Evolutionary conservation across 2,113 vertebrate species (phyloP), one percentile per base, ranked within the genome.

Genomic region (Crotalus tigris): DNA sequence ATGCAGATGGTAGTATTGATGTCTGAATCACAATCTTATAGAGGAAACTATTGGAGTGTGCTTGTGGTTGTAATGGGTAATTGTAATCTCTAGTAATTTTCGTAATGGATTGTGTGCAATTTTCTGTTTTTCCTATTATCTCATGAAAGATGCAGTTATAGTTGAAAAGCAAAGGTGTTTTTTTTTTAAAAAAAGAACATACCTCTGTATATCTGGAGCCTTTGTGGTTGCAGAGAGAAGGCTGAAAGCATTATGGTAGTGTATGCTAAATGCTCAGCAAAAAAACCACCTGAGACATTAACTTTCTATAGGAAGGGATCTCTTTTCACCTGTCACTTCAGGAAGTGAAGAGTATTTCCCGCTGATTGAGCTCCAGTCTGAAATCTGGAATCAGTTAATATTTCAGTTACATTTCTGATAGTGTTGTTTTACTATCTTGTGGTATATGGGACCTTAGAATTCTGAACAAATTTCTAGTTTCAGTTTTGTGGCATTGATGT

Each of bases 81-180:
- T 33, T 87, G 75, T 57, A 87, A 64, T 92, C 64, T 92, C 81
- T 54, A 89, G 39, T 93, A 51, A 75, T 94, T 92, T 95, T 90
- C 44, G 87, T 91, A 89, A 92, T 90, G 54, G 93, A 93, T 90
- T 93, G 92, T 93, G 94, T 94, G 88, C 58, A 92, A 93, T 95
- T 96, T 92, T 75, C 89, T 93, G 92, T 94, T 91, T 95, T 91
- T 92, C 92, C 95, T 94, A 94, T 93, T 87, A 24, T 8, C 57
- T 86, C 75, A 54, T 29, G 81, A 90, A 86, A 44, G 75, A 54
- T 87, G 33, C n/a, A 29, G 49, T 64, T 58, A 61, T n/a, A 51
- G 46, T 90, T 90, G 75, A 58, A 90, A 87, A 90, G 46, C 57
- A 64, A n/a, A 92, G 9, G 12, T 61, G 44, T 33, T 49, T 39